These are phyloP conservation scores for Conistra vaccinii DNA, from an alignment of 2,888 invertebrate genomes.

Conservation along the genomic window DNA sequence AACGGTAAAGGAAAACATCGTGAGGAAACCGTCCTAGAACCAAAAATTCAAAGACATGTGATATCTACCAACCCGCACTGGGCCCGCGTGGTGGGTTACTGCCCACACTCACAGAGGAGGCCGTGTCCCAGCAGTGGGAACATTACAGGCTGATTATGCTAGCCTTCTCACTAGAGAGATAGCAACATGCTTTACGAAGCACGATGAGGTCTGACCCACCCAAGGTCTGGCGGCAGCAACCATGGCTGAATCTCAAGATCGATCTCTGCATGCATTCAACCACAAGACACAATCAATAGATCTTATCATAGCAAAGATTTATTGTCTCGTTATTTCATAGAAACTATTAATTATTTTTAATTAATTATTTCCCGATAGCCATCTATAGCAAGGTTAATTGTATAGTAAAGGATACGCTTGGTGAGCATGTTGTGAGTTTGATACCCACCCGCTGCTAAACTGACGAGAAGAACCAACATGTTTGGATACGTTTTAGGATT, in stretches of 20 bases:
- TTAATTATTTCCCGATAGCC: slow-evolving; percentile 28
- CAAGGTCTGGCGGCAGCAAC: neutral
- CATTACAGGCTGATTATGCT: too few relatives aligned
- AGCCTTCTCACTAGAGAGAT: neutral
- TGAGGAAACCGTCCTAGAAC: too few relatives aligned
- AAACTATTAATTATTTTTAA: slow-evolving; percentile 43
- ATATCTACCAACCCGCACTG: too few relatives aligned
- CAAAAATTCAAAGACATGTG: too few relatives aligned
- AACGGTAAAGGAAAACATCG: too few relatives aligned
- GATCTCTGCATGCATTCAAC: neutral
- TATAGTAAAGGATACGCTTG: slow-evolving; percentile 31
- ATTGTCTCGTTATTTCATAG: slow-evolving; percentile 37
- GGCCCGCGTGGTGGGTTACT: too few relatives aligned
- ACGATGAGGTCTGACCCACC: neutral
- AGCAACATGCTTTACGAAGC: neutral
- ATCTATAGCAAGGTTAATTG: slow-evolving; percentile 20
- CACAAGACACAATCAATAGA: slow-evolving; percentile 3
- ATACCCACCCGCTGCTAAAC: neutral
- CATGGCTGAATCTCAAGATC: neutral
- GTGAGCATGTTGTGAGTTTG: neutral
- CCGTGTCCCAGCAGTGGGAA: too few relatives aligned
- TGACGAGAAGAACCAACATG: neutral
- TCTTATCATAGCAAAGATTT: slow-evolving; percentile 29
- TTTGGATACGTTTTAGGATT: neutral
- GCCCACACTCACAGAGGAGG: too few relatives aligned